A percentile compares a stretch with the other conserved stretches of the same genome.
Conservation (phyloP, 2,888 invertebrate genomes). For the Calameuta idolon region DNA sequence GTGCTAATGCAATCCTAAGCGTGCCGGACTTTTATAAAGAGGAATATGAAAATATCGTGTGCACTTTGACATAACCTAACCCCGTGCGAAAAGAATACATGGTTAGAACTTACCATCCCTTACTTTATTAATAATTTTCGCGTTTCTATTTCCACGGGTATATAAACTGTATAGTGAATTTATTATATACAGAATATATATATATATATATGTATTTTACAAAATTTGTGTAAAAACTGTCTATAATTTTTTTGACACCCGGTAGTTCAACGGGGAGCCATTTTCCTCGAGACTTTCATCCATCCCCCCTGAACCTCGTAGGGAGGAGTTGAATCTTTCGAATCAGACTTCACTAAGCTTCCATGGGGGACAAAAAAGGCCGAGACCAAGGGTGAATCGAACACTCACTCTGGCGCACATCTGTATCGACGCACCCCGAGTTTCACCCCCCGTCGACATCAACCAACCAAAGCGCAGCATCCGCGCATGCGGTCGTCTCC, state of each 20-base stretch:
- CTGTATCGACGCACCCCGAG: constrained; percentile 54
- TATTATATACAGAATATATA: background rate
- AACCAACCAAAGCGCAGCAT: constrained; percentile 63
- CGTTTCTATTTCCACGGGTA: too few species aligned
- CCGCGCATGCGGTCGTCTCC: constrained; percentile 59
- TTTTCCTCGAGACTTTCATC: background rate
- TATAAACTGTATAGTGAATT: too few species aligned
- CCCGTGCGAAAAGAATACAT: too few species aligned
- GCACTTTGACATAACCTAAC: too few species aligned
- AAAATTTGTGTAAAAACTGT: background rate
- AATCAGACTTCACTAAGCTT: constrained; percentile 2
- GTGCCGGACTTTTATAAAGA: too few species aligned
- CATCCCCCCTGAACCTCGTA: background rate
- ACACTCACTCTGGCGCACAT: constrained; percentile 33
- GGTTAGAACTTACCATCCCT: too few species aligned
- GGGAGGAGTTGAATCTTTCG: constrained; percentile 11
- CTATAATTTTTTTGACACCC: background rate
- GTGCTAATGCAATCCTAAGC: too few species aligned
- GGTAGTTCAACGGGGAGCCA: background rate
- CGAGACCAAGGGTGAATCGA: constrained; percentile 13
- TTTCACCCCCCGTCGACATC: constrained; percentile 43
- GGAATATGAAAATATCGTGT: too few species aligned
- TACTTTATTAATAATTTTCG: too few species aligned
- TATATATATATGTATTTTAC: background rate
- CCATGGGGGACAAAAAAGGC: constrained; percentile 1